phyloP scores from a whole-genome alignment of 2,888 invertebrate genomes.

The Philaethria dido region DNA sequence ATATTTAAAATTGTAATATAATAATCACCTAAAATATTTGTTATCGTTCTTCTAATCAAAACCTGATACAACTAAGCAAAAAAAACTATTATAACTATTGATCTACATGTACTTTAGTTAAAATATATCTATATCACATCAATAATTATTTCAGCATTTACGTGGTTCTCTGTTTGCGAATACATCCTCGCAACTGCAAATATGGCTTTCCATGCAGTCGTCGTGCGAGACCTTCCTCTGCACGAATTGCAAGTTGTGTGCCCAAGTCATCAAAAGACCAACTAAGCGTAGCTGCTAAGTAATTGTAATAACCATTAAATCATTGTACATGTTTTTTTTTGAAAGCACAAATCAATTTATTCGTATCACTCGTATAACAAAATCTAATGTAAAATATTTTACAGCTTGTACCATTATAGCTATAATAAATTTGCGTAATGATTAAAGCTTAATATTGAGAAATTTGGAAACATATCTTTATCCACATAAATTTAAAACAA shows the following conservation, averaged over 20 bases:
- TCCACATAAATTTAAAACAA: no score
- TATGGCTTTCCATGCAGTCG: conserved; percentile 96
- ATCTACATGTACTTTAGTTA: no score
- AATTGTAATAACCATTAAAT: conserved; percentile 3
- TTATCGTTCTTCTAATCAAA: no score
- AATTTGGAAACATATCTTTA: conserved; percentile 13
- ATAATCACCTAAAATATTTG: neutral
- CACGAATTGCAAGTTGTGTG: conserved; percentile 90
- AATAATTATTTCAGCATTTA: conserved; percentile 89
- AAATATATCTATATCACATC: neutral
- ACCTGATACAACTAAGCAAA: neutral
- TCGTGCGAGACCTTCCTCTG: conserved; percentile 93
- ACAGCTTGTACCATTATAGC: conserved; percentile 2
- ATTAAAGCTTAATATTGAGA: neutral
- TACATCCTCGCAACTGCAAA: conserved; percentile 95
- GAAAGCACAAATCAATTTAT: neutral
- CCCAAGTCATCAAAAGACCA: conserved; percentile 75
- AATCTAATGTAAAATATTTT: neutral
- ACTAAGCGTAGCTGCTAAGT: conserved; percentile 52
- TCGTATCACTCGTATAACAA: conserved; percentile 21
- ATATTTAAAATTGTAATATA: neutral
- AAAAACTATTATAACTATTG: neutral
- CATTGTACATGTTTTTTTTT: neutral
- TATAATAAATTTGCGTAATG: neutral
- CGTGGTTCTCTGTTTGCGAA: conserved; percentile 96